Evolutionary conservation across 2,797 vertebrate species (phyloP).

Genomic region (Mus minutoides): DNA sequence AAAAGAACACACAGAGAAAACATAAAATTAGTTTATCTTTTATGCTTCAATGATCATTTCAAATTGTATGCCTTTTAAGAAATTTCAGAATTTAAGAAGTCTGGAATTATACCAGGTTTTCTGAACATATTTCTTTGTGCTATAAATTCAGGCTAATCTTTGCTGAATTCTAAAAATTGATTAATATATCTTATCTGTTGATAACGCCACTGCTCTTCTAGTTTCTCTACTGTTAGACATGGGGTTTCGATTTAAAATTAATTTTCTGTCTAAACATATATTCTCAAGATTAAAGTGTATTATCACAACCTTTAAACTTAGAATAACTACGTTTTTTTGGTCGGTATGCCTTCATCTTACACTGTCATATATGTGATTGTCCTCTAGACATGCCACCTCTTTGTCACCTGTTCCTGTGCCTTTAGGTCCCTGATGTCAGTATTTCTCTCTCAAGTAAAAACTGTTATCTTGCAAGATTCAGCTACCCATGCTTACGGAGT

Average conservation of each 20-base stretch:
- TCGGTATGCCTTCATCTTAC: not conserved
- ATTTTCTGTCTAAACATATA: not conserved
- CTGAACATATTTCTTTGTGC: not conserved
- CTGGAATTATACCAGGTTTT: not conserved
- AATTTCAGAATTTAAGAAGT: not conserved
- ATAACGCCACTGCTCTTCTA: not conserved
- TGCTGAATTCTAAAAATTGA: constrained; percentile 6
- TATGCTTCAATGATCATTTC: not conserved
- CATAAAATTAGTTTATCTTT: not conserved
- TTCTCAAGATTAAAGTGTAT: not conserved
- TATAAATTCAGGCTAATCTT: not conserved
- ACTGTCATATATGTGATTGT: not conserved
- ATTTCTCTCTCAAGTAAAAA: not conserved
- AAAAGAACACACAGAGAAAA: not conserved
- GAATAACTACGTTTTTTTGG: not conserved
- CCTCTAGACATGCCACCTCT: not conserved
- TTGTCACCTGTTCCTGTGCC: not conserved
- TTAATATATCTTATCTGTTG: not conserved
- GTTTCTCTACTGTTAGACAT: not conserved
- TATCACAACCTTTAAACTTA: not conserved
- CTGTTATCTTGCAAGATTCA: not conserved
- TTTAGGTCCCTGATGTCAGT: not conserved
- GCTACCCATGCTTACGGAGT: not conserved
- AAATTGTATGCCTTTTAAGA: not conserved
- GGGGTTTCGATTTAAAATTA: not conserved